Evolutionary conservation across 2,797 vertebrate species (phyloP).

Genomic region (Cephalopachus bancanus): DNA sequence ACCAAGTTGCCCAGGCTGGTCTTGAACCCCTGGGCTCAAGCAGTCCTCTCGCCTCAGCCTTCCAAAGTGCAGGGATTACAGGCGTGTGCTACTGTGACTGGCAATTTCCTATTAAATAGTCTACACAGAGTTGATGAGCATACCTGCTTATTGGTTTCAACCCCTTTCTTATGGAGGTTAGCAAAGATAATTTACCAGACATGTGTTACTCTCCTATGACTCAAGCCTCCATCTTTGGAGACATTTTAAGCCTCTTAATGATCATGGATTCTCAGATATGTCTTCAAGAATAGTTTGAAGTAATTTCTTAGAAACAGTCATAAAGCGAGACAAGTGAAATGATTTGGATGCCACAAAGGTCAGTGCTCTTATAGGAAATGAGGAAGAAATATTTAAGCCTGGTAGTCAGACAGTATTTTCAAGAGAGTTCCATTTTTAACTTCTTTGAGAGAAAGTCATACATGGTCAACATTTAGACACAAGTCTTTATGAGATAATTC

Average conservation of each 20-base stretch:
- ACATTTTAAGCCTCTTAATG: conserved; percentile 40
- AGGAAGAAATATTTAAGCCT: conserved; percentile 63
- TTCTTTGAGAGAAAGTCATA: conserved; percentile 5
- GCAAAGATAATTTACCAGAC: background rate
- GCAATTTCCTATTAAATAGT: background rate
- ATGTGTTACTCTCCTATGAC: background rate
- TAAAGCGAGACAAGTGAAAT: conserved; percentile 58
- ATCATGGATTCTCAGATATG: conserved; percentile 31
- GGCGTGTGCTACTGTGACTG: no score
- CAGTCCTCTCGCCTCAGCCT: no score
- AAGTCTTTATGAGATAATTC: background rate
- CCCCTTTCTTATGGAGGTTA: background rate
- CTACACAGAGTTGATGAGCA: background rate
- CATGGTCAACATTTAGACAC: background rate
- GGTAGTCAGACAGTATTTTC: conserved; percentile 52
- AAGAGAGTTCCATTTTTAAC: conserved; percentile 66
- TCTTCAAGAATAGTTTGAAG: conserved; percentile 30
- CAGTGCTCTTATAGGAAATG: conserved; percentile 28
- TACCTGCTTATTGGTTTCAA: conserved; percentile 2
- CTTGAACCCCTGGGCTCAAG: no score
- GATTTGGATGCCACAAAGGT: conserved; percentile 28
- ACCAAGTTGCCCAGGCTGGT: no score
- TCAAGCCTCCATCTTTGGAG: background rate
- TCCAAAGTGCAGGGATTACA: no score
- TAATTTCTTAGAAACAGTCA: background rate